Conservation (phyloP, 2,797 vertebrate genomes). For the Fratercula arctica region DNA sequence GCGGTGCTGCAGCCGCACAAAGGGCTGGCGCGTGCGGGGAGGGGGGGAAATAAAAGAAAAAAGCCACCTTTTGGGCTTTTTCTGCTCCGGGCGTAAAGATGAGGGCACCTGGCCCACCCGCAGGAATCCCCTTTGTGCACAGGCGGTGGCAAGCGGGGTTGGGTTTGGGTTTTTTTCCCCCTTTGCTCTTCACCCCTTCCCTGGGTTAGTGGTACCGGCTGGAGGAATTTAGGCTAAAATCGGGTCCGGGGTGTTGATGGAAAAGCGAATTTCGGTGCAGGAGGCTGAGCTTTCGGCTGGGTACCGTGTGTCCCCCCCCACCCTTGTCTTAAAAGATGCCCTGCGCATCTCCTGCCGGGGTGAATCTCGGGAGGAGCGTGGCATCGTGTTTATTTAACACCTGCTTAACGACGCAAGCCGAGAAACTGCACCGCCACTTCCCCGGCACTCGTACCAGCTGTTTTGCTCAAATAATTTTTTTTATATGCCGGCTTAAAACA, state of each 20-base stretch:
- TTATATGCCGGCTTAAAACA: constrained; percentile 25
- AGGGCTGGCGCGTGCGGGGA: neutral
- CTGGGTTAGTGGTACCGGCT: neutral
- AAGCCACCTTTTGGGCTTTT: neutral
- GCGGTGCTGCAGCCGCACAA: neutral
- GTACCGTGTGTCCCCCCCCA: too few relatives aligned
- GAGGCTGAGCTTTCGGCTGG: neutral
- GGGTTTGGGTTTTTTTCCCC: neutral
- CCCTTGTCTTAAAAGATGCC: neutral
- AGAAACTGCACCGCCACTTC: neutral
- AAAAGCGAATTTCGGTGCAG: neutral
- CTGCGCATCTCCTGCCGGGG: neutral
- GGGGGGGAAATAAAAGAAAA: neutral
- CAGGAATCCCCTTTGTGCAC: neutral
- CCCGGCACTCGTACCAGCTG: constrained; percentile 37
- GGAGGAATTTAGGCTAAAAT: neutral
- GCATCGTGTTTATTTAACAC: constrained; percentile 9
- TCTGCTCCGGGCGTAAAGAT: rapidly evolving
- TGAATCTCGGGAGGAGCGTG: neutral
- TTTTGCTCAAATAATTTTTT: neutral
- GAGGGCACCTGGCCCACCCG: rapidly evolving
- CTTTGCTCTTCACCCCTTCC: neutral
- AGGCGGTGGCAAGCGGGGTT: neutral
- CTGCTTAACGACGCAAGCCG: neutral
- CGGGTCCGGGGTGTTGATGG: neutral